Percentiles rank a stretch among this genome's conserved stretches.
Conservation (phyloP, 2,797 vertebrate species). For the Urophycis tenuis region DNA sequence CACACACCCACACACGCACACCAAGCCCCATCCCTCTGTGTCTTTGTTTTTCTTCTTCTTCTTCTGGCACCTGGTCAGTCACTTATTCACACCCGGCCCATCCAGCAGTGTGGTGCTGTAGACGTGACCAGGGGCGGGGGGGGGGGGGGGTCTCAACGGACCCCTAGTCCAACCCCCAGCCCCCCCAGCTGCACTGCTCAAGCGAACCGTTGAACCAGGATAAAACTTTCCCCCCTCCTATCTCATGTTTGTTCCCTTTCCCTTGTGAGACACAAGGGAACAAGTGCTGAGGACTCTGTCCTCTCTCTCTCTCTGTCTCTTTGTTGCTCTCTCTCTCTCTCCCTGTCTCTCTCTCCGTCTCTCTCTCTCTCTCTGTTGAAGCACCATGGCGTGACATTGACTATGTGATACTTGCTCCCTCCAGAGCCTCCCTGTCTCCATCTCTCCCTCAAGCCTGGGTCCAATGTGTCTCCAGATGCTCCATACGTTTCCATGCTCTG, state of each 20-base stretch:
- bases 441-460: too few species aligned
- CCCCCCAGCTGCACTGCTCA: conserved; percentile 2
- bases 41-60: not conserved
- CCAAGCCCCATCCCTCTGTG: not conserved
- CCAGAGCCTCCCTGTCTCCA: too few species aligned
- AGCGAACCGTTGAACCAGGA: not conserved
- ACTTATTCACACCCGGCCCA: not conserved
- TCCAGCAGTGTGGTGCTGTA: not conserved
- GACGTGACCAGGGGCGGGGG: not conserved
- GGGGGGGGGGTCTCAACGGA: not conserved
- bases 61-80: not conserved
- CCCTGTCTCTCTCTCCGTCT: not conserved
- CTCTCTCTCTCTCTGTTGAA: too few species aligned
- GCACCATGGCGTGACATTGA: too few species aligned
- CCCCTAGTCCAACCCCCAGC: not conserved
- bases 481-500: too few species aligned
- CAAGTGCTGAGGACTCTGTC: not conserved
- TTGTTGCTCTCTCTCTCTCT: not conserved
- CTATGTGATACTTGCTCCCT: too few species aligned
- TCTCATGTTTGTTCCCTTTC: not conserved
- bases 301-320: not conserved
- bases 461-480: too few species aligned
- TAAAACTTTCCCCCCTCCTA: not conserved
- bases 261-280: not conserved
- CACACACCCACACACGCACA: not conserved